Base-by-base conservation (phyloP, 2,113 vertebrate species). In the Cynoglossus semilaevis region DNA sequence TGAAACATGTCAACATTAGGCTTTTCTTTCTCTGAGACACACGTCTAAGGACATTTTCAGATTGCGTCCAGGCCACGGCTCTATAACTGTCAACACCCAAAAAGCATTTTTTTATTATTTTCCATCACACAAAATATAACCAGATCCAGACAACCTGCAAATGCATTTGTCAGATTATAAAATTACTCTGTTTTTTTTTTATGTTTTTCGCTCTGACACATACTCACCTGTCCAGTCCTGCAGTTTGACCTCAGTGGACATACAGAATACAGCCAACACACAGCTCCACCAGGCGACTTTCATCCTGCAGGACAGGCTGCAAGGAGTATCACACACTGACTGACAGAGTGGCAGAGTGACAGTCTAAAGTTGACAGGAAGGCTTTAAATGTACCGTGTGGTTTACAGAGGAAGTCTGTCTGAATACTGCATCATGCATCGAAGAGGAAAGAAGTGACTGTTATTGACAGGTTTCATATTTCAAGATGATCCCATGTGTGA, bases 241-340 rank as follows among this genome's bases (percentile, higher is more conserved):
- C 35, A 61, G 44, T 4, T 15, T 51, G 0, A 53, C 65, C 19
- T 13, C 53, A 8, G 63, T 61, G 34, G 65, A 49, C 56, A 68
- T 66, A 60, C 64, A 85, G 47, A 87, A 41, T 36, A 88, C 48
- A 14, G 70, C 81, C 51, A 85, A 16, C 52, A 84, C 19, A 17
- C 45, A 76, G 55, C 63, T 66, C 74, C 81, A 87, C 69, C 71
- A 61, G 22, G 55, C 22, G 45, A 41, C 65, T 19, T 51, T 53
- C 82, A 88, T 88, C 63, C 53, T 29, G 57, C 34, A 10, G 7
- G 34, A 19, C 8, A 45, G 15, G 37, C 52, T 63, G 48, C 68
- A 57, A 7, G 17, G 29, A 1, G 47, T 29, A 36, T 17, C 15
- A 9, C 22, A 34, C 18, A 49, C 15, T 10, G n/a, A 37, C 45